Evolutionary conservation across 2,113 vertebrate species (phyloP), one percentile per base, ranked within the genome.

Genomic region (Beaufortia kweichowensis): DNA sequence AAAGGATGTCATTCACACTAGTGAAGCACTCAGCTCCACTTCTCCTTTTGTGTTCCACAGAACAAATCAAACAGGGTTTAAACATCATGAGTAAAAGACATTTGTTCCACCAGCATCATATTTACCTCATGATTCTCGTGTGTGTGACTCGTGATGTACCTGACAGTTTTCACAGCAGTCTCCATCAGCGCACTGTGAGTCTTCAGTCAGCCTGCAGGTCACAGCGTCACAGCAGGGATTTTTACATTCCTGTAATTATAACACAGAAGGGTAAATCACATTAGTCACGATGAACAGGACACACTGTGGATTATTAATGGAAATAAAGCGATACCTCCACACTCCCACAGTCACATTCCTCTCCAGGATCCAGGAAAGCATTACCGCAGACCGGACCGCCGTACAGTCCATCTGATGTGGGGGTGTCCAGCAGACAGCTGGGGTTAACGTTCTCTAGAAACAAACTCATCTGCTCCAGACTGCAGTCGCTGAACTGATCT

Each of bases 261-360:
- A 56, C 6, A 65, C 23, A 55, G 71, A 9, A 53, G 2, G 17
- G 71, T 73, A 53, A 65, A 75, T 29, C 48, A 23, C n/a, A 10
- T 46, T 64, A 78, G 53, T 71, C 63, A 73, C 35, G 29, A 4
- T 24, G 46, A 9, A 39, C 6, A 9, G 35, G 35, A 7, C 35
- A 39, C 35, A 7, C 6, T 7, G 35, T 39, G 1, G 35, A 7
- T 39, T 17, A 14, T 19, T 6, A 48, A 48, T 17, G 6, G n/a
- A n/a, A n/a, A n/a, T n/a, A n/a, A n/a, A n/a, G n/a, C n/a, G n/a
- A 31, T 79, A 97, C 96, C 94, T 95, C 79, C 0, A 71, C 88
- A 0, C 75, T 81, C 24, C 96, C 95, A 0, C 96, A 98, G 89
- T 98, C 96, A 0, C 96, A 98, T 75, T 97, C 90, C 82, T 98